Evolutionary conservation across 2,888 invertebrate genomes (phyloP), one percentile per base, ranked within the genome.

Genomic region (Nomada lathburiana): DNA sequence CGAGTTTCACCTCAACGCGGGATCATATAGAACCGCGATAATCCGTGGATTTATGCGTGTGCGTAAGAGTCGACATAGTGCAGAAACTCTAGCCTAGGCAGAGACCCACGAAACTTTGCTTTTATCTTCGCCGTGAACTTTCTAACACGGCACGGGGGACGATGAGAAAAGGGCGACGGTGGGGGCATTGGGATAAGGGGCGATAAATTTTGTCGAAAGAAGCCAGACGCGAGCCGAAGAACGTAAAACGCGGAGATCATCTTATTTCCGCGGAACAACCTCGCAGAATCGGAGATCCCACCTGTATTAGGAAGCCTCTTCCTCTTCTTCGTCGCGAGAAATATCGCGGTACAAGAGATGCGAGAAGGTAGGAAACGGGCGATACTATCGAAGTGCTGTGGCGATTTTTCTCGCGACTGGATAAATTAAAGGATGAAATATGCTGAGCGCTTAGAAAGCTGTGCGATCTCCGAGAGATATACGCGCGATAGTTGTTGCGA

Each of bases 111-210:
- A 82, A 88, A 88, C 87, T 88, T 88, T 80, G 88, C 88, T 88
- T 88, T 88, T 88, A 88, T 88, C 88, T 88, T 86, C 67, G 76
- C 23, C 80, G 20, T 7, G 77, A 88, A 88, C 74, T 86, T 88
- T 44, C 67, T 67, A 78, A 77, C 52, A 11, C 60, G 29, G 67
- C 29, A 16, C 10, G 36, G 50, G 29, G 18, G 52, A 20, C 20
- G 50, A 1, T 1, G 23, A 53, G 68, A 47, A 67, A 47, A 13
- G 16, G 42, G 53, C 50, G 62, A 10, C 68, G 29, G 44, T 2
- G 18, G 42, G 42, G 4, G 26, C 36, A 13, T 11, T 9, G 63
- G 10, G 64, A 23, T 26, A n/a, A 3, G 44, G 60, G 23, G 55
- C 76, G 88, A 87, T 86, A 87, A 86, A 87, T 87, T 84, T 79